Conservation (phyloP, 2,888 invertebrate genomes). For the Uropetala carovei region DNA sequence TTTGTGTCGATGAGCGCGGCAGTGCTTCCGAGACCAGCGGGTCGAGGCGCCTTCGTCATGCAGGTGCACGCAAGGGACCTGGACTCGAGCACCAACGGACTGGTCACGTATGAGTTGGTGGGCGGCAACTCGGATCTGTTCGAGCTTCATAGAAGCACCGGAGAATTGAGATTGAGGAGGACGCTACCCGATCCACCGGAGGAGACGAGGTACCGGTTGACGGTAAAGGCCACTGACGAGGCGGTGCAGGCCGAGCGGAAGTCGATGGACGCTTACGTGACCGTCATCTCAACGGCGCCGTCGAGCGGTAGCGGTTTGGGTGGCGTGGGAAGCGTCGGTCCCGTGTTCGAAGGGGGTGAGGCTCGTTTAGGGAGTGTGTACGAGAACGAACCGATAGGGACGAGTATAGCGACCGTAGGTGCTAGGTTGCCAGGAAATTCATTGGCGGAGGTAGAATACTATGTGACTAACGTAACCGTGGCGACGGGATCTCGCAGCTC, state of each 20-base stretch:
- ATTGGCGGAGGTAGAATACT: conserved; percentile 87
- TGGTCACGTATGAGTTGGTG: conserved; percentile 92
- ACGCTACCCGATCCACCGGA: conserved; percentile 75
- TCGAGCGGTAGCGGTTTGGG: conserved; percentile 76
- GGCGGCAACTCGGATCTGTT: conserved; percentile 87
- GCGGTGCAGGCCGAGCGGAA: conserved; percentile 92
- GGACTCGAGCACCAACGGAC: conserved; percentile 94
- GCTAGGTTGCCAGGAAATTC: conserved; percentile 79
- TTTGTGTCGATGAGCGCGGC: conserved; percentile 96
- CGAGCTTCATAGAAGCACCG: conserved; percentile 87
- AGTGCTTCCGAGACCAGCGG: conserved; percentile 80
- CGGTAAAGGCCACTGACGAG: conserved; percentile 93
- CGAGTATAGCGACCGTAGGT: conserved; percentile 88
- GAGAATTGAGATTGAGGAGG: conserved; percentile 82
- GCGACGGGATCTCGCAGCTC: conserved; percentile 73
- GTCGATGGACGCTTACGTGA: conserved; percentile 91
- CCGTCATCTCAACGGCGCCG: conserved; percentile 82
- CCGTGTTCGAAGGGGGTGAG: conserved; percentile 80
- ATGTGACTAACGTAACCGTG: conserved; percentile 83
- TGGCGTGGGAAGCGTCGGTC: conserved; percentile 76
- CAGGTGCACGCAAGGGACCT: conserved; percentile 89
- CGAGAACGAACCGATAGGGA: conserved; percentile 93
- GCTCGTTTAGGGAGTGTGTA: conserved; percentile 86
- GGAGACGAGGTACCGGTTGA: conserved; percentile 87
- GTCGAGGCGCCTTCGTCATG: conserved; percentile 82